A percentile compares a stretch with the other conserved stretches of the same genome.
phyloP scores from a whole-genome alignment of 2,888 invertebrate species.

The Biston stratarius region DNA sequence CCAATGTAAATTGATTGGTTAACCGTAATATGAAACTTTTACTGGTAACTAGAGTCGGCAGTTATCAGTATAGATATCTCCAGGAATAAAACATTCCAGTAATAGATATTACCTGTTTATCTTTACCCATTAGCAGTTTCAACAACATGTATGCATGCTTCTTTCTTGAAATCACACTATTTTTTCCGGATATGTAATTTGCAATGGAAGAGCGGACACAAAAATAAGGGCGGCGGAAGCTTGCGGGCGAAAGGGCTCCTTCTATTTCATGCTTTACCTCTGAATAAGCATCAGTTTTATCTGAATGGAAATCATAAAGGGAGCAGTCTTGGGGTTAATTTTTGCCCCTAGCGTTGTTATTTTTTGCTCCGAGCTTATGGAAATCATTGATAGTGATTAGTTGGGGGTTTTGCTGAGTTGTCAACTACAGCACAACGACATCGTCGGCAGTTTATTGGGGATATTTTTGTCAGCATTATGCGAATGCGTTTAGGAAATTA shows the following conservation, averaged over 20 bases:
- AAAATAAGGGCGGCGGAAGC: constrained; percentile 67
- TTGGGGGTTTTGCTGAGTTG: constrained; percentile 33
- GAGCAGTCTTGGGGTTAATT: constrained; percentile 65
- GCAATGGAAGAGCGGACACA: constrained; percentile 34
- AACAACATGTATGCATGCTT: constrained; percentile 3
- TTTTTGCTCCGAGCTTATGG: constrained; percentile 62
- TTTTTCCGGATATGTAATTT: constrained; percentile 40
- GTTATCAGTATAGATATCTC: constrained; percentile 53
- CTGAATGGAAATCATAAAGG: constrained; percentile 70
- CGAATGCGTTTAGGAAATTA: constrained; percentile 27
- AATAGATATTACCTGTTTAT: too few relatives aligned
- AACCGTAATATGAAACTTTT: constrained; percentile 56
- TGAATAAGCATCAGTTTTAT: constrained; percentile 64
- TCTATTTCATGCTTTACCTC: constrained; percentile 66
- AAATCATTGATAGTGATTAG: constrained; percentile 47
- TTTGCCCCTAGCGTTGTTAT: constrained; percentile 58
- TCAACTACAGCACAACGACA: constrained; percentile 33
- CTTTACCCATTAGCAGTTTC: too few relatives aligned
- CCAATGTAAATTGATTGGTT: constrained; percentile 55
- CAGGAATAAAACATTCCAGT: background rate
- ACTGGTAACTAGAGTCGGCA: constrained; percentile 53
- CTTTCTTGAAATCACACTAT: constrained; percentile 3
- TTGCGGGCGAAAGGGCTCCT: constrained; percentile 59
- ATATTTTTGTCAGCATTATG: constrained; percentile 12
- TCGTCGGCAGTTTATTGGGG: constrained; percentile 29